Base-by-base conservation (phyloP, 2,888 invertebrate species). In the Drosophila meridionalis region DNA sequence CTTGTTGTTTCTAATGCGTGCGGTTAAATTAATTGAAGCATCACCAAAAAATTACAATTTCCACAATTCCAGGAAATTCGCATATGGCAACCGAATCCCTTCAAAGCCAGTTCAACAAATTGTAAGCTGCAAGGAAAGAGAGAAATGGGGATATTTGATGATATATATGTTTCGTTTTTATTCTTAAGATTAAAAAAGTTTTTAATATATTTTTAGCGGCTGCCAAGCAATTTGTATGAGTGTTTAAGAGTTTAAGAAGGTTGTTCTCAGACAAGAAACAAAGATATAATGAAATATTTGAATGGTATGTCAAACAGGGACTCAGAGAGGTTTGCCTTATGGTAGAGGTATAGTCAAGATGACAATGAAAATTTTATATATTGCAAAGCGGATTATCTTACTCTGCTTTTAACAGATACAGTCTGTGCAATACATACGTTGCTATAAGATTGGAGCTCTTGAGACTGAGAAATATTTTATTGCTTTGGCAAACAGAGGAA, bases 11-110 rank as follows among this genome's bases (percentile, higher is more conserved):
- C 30, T 61, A 40, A 28, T 50, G 61, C 38, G 64, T 50, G 47
- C 67, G 69, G 68, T 63, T 65, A 75, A 77, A 80, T 83, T 83
- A 86, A 74, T 80, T 85, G 76, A 89, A 88, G 69, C 72, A 87
- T 83, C 83, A 71, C 78, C 52, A 52, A 83, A 73, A 62, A 74
- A 68, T 47, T 52, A 68, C 80, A 64, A 55, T 65, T 58, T 45
- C 20, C 58, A 47, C 36, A 55, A 45, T 55, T 36, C 30, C 56
- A 42, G 11, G 61, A 56, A 71, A 40, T 30, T 5, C 36, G n/a
- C 28, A 36, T 42, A 43, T 62, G 40, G 20, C 56, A 56, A 14
- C 43, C 28, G 57, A 14, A 11, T 9, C 32, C 1, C 12, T 8
- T 67, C n/a, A 38, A 45, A 32, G 43, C 14, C 47, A 59, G 40